Percentiles rank a stretch among this genome's conserved stretches.
These are phyloP conservation scores for Drosophila parthenogenetica DNA, from an alignment of 2,888 invertebrate species.

Conservation along the genomic window DNA sequence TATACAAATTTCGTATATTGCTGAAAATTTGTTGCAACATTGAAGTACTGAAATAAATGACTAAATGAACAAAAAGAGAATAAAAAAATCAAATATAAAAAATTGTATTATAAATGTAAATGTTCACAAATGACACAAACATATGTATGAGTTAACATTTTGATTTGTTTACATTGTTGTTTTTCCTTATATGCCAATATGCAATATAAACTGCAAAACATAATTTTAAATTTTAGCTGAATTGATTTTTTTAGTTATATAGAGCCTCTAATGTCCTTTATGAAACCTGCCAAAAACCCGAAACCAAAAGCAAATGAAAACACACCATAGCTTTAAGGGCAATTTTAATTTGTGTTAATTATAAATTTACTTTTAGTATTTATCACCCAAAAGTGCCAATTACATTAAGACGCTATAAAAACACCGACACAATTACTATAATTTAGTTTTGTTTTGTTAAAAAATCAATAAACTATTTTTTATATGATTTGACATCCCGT, in stretches of 20 bases:
- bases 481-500: slow-evolving; percentile 12
- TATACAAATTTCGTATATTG: slow-evolving; percentile 36
- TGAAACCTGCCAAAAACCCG: slow-evolving; percentile 45
- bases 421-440: slow-evolving; percentile 13
- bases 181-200: slow-evolving; percentile 60
- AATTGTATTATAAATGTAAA: slow-evolving; percentile 73
- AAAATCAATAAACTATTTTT: slow-evolving; percentile 23
- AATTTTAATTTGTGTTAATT: slow-evolving; percentile 57
- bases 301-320: slow-evolving; percentile 40
- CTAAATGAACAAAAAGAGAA: slow-evolving; percentile 20
- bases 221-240: slow-evolving; percentile 66
- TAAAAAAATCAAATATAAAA: slow-evolving; percentile 19
- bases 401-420: slow-evolving; percentile 51
- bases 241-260: slow-evolving; percentile 39
- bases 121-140: slow-evolving; percentile 71
- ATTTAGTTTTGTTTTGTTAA: slow-evolving; percentile 25
- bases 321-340: slow-evolving; percentile 71
- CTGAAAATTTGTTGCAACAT: slow-evolving; percentile 78
- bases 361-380: slow-evolving; percentile 43
- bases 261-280: slow-evolving; percentile 69
- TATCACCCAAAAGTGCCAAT: slow-evolving; percentile 41
- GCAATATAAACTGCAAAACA: slow-evolving; percentile 61
- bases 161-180: slow-evolving; percentile 67
- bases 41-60: slow-evolving; percentile 62
- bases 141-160: slow-evolving; percentile 63